Base-by-base conservation (phyloP, 2,797 vertebrate genomes). In the Falco columbarius region DNA sequence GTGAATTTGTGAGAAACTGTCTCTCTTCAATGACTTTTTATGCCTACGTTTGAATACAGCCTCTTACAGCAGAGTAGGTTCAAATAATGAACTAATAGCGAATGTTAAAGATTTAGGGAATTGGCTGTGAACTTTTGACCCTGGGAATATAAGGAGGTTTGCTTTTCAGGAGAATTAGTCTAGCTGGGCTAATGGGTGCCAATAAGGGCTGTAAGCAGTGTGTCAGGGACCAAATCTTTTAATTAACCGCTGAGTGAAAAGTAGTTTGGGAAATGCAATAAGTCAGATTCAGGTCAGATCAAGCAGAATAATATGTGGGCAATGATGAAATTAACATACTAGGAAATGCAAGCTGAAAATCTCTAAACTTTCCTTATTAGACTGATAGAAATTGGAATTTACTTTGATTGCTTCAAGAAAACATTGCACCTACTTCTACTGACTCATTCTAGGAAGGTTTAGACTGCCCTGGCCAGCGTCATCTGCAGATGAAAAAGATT, bases 211-310 rank as follows among this genome's bases (percentile, higher is more conserved):
- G 82, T 97, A 89, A 96, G 92, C 92, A 94, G 85, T 95, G 96
- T 97, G 97, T 97, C 94, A 96, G 86, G 95, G 96, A 96, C 93
- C 89, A 96, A 97, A 96, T 97, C 95, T 97, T 96, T 98, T 98
- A 97, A 96, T 96, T 97, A 97, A 97, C 83, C 83, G 80, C 84
- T 89, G 95, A 95, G 88, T 95, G 94, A 96, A 97, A 97, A 98
- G 97, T 95, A 90, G 87, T 93, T 96, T 95, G 94, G 92, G 87
- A 97, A 97, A 97, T 95, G 91, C 55, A 94, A 6, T 91, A 85
- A 93, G 84, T 97, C 95, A 98, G 97, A 98, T 98, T 97, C 96
- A 95, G 97, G 97, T 98, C 97, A 97, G 97, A 97, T 97, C 97
- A 97, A 97, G 97, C 96, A 97, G 95, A 98, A 97, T 97, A 97